phyloP scores from a whole-genome alignment of 2,888 invertebrate genomes.

The Drepana falcataria region DNA sequence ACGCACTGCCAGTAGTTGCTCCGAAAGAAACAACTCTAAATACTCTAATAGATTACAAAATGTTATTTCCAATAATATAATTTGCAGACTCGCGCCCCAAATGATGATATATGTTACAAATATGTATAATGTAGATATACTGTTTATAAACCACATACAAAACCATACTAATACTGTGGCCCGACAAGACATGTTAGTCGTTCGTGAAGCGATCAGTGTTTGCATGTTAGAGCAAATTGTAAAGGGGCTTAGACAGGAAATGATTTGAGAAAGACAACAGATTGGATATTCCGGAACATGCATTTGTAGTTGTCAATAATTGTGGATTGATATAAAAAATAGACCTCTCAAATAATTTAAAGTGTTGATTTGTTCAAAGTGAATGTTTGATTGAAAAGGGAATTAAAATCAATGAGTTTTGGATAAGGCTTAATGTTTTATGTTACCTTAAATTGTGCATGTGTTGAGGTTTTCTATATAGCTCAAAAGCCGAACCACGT shows the following conservation, averaged over 20 bases:
- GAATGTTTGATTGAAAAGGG: slow-evolving; percentile 3
- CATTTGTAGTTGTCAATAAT: slow-evolving; percentile 23
- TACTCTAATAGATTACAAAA: slow-evolving; percentile 49
- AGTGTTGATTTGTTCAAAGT: background rate
- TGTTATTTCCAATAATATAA: slow-evolving; percentile 37
- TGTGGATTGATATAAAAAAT: background rate
- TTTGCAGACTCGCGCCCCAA: slow-evolving; percentile 63
- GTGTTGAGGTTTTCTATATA: slow-evolving; percentile 93
- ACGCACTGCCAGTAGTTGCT: slow-evolving; percentile 74
- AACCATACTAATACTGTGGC: slow-evolving; percentile 72
- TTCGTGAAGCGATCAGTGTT: slow-evolving; percentile 79
- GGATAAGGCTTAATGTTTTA: slow-evolving; percentile 9
- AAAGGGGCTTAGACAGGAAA: slow-evolving; percentile 47
- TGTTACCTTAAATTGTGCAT: slow-evolving; percentile 89
- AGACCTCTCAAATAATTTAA: background rate
- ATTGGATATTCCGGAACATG: slow-evolving; percentile 40
- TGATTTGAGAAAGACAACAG: slow-evolving; percentile 13
- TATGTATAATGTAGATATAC: slow-evolving; percentile 41
- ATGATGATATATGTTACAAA: slow-evolving; percentile 68
- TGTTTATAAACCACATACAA: slow-evolving; percentile 73
- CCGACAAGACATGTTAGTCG: slow-evolving; percentile 77
- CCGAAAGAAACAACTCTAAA: slow-evolving; percentile 47
- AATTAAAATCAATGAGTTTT: slow-evolving; percentile 3
- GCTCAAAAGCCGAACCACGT: slow-evolving; percentile 95
- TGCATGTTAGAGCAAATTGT: slow-evolving; percentile 80